These are phyloP conservation scores for Pterostichus niger DNA, from an alignment of 2,888 invertebrate species.

Conservation along the genomic window DNA sequence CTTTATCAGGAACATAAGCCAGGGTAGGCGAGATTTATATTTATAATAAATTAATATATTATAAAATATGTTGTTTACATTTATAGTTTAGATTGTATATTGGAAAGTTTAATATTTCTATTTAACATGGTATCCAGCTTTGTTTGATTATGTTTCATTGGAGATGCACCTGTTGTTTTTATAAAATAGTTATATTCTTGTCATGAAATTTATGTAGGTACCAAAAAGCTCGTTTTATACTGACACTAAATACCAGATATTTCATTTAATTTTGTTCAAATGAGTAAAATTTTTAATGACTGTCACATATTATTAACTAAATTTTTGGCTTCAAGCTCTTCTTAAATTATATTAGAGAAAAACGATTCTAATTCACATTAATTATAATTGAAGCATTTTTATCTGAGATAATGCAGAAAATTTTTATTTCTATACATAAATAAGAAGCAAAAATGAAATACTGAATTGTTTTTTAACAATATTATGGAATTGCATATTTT, in stretches of 20 bases:
- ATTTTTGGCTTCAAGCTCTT: too few relatives aligned
- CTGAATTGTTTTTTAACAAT: too few relatives aligned
- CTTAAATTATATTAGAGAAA: too few relatives aligned
- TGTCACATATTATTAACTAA: too few relatives aligned
- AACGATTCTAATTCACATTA: too few relatives aligned
- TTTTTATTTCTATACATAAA: too few relatives aligned
- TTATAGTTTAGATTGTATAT: conserved; percentile 67
- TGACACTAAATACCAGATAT: background rate
- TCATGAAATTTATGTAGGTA: conserved; percentile 23
- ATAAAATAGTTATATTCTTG: conserved; percentile 48
- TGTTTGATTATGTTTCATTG: conserved; percentile 53
- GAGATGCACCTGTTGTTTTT: conserved; percentile 55
- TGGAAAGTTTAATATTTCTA: conserved; percentile 66
- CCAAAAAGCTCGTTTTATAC: conserved; percentile 36
- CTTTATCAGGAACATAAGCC: conserved; percentile 65
- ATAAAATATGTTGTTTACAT: conserved; percentile 67
- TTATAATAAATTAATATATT: conserved; percentile 67
- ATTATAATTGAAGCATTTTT: too few relatives aligned
- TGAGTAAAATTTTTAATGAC: too few relatives aligned
- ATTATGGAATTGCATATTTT: too few relatives aligned
- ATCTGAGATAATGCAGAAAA: too few relatives aligned
- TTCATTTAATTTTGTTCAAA: too few relatives aligned
- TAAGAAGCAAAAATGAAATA: too few relatives aligned
- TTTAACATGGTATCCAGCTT: conserved; percentile 62
- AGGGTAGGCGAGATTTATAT: conserved; percentile 67